Evolutionary conservation across 1,140 invertebrate genomes (phyloP).

Genomic region (Drosophila sulfurigaster): DNA sequence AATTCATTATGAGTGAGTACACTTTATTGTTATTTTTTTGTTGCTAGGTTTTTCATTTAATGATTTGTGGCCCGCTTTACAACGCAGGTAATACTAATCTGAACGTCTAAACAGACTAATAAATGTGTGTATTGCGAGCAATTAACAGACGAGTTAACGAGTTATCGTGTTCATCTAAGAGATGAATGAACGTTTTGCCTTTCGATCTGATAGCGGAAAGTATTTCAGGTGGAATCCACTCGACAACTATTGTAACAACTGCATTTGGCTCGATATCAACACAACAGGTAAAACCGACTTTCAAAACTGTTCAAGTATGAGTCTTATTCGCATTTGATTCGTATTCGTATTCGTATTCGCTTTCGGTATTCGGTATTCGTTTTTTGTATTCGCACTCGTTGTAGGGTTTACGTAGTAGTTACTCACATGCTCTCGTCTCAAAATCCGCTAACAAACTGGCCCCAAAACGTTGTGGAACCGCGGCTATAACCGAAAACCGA

Average conservation of each 20-base stretch:
- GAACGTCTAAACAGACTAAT: not conserved
- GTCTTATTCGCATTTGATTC: not conserved
- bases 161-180: not conserved
- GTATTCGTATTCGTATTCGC: conserved; percentile 1
- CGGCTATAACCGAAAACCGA: conserved; percentile 60
- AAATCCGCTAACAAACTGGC: conserved; percentile 72
- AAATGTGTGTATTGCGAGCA: not conserved
- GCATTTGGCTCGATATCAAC: not conserved
- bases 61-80: conserved; percentile 23
- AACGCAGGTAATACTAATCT: not conserved
- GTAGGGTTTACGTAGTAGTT: not conserved
- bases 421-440: conserved; percentile 72
- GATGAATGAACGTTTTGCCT: not conserved
- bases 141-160: not conserved
- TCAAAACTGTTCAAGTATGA: not conserved
- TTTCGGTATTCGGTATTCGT: not conserved
- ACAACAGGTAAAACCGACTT: not conserved
- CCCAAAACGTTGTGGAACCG: conserved; percentile 48
- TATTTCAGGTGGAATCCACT: not conserved
- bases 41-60: conserved; percentile 1
- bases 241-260: not conserved
- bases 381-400: not conserved
- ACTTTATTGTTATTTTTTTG: not conserved
- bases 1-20: not conserved
- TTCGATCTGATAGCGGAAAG: not conserved